Conservation (phyloP, 53 echinoderm and acorn worm genomes). For the Echinarachnius parma region DNA sequence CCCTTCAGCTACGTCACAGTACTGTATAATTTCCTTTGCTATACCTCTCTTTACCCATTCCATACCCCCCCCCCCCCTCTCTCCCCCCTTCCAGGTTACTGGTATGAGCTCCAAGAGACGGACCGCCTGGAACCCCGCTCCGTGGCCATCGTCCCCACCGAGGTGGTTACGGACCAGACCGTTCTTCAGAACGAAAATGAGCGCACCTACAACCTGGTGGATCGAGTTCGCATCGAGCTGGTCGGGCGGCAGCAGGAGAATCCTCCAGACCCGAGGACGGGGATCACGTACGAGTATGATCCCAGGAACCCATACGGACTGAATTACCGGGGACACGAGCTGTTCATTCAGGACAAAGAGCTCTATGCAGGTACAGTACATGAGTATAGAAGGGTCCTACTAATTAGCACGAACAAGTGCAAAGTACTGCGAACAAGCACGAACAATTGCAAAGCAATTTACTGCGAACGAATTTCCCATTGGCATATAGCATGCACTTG, state of each 20-base stretch:
- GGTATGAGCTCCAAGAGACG: slow-evolving; percentile 21
- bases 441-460: too few relatives aligned
- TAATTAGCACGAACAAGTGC: too few relatives aligned
- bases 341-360: slow-evolving; percentile 58
- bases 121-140: slow-evolving; percentile 24
- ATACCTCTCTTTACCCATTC: too few relatives aligned
- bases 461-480: too few relatives aligned
- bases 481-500: too few relatives aligned
- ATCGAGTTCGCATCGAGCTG: slow-evolving; percentile 22
- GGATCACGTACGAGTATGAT: neutral
- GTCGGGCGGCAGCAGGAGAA: slow-evolving; percentile 3
- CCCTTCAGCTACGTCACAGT: too few relatives aligned
- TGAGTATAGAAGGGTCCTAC: too few relatives aligned
- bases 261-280: neutral
- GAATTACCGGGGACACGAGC: slow-evolving; percentile 51
- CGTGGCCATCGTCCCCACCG: neutral
- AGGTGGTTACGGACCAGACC: neutral
- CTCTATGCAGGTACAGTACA: slow-evolving; percentile 31
- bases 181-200: neutral
- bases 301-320: slow-evolving; percentile 39
- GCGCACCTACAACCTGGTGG: slow-evolving; percentile 16
- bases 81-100: neutral
- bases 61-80: neutral
- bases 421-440: too few relatives aligned
- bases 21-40: too few relatives aligned